Percentiles rank a stretch among this genome's conserved stretches.
Evolutionary conservation across 2,797 vertebrate species (phyloP).

Genomic region (Aselliscus stoliczkanus): DNA sequence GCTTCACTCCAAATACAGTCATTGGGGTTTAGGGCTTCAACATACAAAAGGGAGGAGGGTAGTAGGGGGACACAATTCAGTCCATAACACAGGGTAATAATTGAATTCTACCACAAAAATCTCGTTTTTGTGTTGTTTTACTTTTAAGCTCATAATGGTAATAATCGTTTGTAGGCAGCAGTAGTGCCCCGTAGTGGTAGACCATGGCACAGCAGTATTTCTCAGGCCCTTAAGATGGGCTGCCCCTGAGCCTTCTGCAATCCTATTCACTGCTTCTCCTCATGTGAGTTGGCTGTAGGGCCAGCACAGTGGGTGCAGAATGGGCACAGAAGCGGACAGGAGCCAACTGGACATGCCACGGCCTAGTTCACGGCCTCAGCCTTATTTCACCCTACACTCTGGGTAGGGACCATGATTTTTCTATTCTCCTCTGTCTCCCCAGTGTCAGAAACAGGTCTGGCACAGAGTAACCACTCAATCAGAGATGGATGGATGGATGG

Average conservation of each 20-base stretch:
- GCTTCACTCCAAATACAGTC: background rate
- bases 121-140: background rate
- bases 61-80: background rate
- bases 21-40: background rate
- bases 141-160: background rate
- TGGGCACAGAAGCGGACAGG: background rate
- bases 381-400: background rate
- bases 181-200: background rate
- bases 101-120: background rate
- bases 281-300: background rate
- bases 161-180: background rate
- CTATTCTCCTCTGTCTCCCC: background rate
- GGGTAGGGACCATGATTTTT: background rate
- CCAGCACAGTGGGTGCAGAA: background rate
- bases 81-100: background rate
- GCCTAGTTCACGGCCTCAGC: background rate
- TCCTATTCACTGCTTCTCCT: background rate
- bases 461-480: background rate
- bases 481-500: background rate
- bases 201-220: background rate
- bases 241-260: background rate
- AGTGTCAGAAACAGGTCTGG: background rate
- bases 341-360: fast-evolving
- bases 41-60: background rate
- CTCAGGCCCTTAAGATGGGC: background rate